Conservation (phyloP, 2,113 vertebrate species). For the Cololabis saira region DNA sequence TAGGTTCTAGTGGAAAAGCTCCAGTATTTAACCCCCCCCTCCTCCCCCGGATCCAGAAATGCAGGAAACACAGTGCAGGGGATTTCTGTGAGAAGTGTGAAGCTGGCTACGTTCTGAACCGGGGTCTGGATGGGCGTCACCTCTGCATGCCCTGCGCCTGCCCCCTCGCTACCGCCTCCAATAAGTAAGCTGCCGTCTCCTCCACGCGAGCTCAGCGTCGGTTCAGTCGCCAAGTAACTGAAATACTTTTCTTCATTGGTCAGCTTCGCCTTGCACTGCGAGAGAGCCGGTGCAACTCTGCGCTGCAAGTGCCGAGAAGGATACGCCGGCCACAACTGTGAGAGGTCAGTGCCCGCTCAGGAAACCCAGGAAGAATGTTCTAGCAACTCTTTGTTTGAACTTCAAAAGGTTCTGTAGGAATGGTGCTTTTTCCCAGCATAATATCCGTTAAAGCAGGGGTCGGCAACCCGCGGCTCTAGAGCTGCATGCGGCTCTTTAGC, state of each 20-base stretch:
- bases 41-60: constrained; percentile 84
- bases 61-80: constrained; percentile 89
- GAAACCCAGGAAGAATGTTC: neutral
- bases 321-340: constrained; percentile 92
- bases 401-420: neutral
- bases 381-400: too few species aligned
- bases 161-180: constrained; percentile 83
- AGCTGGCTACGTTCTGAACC: constrained; percentile 84
- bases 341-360: constrained; percentile 85
- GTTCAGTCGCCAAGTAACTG: constrained; percentile 5
- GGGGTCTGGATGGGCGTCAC: constrained; percentile 58
- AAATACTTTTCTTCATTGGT: constrained; percentile 53
- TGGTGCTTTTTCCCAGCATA: neutral
- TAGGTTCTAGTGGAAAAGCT: too few species aligned
- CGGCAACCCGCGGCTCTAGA: too few species aligned
- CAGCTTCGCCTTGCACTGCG: constrained; percentile 93
- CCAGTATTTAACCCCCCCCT: too few species aligned
- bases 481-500: too few species aligned
- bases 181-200: constrained; percentile 83
- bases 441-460: too few species aligned
- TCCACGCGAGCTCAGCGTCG: neutral
- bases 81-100: constrained; percentile 91
- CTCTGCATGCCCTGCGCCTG: constrained; percentile 90
- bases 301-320: constrained; percentile 92
- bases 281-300: constrained; percentile 81